Base-by-base conservation (phyloP, 2,797 vertebrate species). In the Ataeniobius toweri region DNA sequence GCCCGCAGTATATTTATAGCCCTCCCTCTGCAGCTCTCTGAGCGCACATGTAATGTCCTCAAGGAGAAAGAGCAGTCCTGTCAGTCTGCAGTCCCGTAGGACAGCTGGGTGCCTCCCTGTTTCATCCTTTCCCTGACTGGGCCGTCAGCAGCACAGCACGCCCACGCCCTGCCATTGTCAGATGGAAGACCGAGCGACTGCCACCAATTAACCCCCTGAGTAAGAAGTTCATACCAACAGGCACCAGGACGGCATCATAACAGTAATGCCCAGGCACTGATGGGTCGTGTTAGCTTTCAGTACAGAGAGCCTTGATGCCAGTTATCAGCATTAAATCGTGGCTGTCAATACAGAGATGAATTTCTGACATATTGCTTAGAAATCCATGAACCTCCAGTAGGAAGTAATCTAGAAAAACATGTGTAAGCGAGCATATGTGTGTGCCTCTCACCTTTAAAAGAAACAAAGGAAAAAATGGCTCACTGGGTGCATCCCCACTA, bases 201-300 rank as follows among this genome's bases (percentile, higher is more conserved):
- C 87, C 89, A 89, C 91, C 91, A 94, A 92, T 94, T 94, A 94
- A 94, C 92, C 90, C 84, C 86, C 63, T 9, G 71, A 80, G 76
- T 39, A 53, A 74, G 53, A 61, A 56, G 88, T 78, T 86, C 89
- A 84, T 70, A 83, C 75, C 65, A 26, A 63, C 20, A 48, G 81
- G 78, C 85, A 76, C 73, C 67, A 13, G 78, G 36, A 79, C 24
- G 56, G 79, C 83, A 48, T 36, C 76, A 69, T 90, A 81, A 82
- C 77, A 79, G 71, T 56, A 80, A 73, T 69, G 75, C 77, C 75
- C 55, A 61, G 79, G 39, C 46, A 59, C 73, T 76, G 87, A 88
- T 78, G 61, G 79, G 80, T 74, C 61, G 81, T 88, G 79, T 68
- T 77, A 61, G 16, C 83, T 79, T 77, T 50, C 73, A 72, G 79